Percentiles rank a stretch among this genome's conserved stretches.
These are phyloP conservation scores for Ormia ochracea DNA, from an alignment of 2,888 invertebrate genomes.

Conservation along the genomic window DNA sequence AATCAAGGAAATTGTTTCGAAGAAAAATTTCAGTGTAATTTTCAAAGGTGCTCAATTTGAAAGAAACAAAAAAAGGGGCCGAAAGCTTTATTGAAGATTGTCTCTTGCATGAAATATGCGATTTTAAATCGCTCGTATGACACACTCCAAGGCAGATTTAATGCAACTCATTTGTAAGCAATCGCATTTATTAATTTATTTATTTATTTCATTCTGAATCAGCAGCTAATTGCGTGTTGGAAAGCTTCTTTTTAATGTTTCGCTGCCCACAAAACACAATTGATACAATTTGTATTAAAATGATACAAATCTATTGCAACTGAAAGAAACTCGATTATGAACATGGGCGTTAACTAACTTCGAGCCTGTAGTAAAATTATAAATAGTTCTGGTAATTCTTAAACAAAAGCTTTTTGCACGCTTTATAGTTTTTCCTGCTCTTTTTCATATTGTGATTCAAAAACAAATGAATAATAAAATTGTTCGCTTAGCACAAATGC, in stretches of 20 bases:
- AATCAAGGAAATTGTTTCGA: no score
- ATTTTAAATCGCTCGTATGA: no score
- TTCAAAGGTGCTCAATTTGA: no score
- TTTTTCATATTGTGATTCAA: not conserved
- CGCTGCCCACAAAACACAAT: not conserved
- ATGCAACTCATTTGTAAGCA: not conserved
- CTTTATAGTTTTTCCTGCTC: not conserved
- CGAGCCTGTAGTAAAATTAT: not conserved
- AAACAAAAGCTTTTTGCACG: not conserved
- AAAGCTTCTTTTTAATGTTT: not conserved
- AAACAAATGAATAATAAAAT: not conserved
- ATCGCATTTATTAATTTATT: not conserved
- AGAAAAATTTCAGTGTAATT: no score
- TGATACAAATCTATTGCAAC: not conserved
- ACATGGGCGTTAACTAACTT: slow-evolving; percentile 22
- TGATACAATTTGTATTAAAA: not conserved
- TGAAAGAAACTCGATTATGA: slow-evolving; percentile 13
- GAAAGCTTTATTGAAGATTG: no score
- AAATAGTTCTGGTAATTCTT: not conserved
- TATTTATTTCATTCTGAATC: not conserved
- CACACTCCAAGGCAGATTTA: not conserved
- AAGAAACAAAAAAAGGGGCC: no score
- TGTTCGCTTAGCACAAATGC: not conserved
- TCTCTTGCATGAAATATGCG: no score
- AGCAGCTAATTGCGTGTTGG: not conserved